These are phyloP conservation scores for Galerucella nymphaeae DNA, from an alignment of 2,888 invertebrate species.

Conservation along the genomic window DNA sequence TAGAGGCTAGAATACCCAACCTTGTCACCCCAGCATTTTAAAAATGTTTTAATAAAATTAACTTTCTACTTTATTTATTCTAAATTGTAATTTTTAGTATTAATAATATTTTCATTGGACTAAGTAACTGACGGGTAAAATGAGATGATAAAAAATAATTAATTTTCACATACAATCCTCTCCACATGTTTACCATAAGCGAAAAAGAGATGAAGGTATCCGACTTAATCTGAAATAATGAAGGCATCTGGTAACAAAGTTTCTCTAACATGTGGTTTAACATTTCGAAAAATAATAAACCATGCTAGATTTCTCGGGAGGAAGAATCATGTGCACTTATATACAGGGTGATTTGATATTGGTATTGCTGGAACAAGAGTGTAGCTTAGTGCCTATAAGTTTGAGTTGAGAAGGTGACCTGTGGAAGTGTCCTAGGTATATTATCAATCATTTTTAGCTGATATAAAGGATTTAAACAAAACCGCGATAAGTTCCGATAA, in stretches of 20 bases:
- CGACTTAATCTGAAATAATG: slow-evolving; percentile 19
- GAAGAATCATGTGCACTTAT: slow-evolving; percentile 15
- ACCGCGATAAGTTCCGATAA: neutral
- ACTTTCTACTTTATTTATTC: too few relatives aligned
- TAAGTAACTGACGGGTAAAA: slow-evolving; percentile 35
- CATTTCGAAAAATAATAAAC: slow-evolving; percentile 42
- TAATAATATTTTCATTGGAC: slow-evolving; percentile 1
- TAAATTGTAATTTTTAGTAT: neutral
- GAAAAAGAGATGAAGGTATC: slow-evolving; percentile 31
- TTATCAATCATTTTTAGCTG: neutral
- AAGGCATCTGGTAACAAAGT: slow-evolving; percentile 40
- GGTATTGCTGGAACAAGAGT: too few relatives aligned
- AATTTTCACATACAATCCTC: slow-evolving; percentile 21
- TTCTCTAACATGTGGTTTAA: slow-evolving; percentile 45
- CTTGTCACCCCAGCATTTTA: too few relatives aligned
- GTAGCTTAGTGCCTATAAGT: too few relatives aligned
- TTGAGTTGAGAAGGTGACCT: too few relatives aligned
- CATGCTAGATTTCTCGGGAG: slow-evolving; percentile 35
- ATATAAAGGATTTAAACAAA: neutral
- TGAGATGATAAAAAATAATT: slow-evolving; percentile 33
- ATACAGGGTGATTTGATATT: too few relatives aligned
- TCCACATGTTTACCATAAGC: slow-evolving; percentile 16
- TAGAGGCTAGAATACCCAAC: too few relatives aligned
- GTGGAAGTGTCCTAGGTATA: neutral
- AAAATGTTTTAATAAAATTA: too few relatives aligned